phyloP scores from a whole-genome alignment of 2,113 vertebrate genomes.

The Clinocottus analis region DNA sequence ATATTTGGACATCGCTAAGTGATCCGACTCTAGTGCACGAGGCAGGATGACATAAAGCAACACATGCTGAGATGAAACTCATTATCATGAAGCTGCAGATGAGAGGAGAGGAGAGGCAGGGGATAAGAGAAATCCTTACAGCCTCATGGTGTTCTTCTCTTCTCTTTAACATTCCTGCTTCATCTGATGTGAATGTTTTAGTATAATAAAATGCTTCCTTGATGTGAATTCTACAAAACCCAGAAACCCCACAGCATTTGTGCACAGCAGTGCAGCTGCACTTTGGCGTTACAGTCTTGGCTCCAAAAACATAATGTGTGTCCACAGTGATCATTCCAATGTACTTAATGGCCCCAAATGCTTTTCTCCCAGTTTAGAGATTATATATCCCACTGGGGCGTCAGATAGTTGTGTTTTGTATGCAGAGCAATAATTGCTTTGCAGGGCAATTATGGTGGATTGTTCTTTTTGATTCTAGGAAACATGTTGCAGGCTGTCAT shows the following conservation, averaged over 20 bases:
- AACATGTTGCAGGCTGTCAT: slow-evolving; percentile 15
- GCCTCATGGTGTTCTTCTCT: slow-evolving; percentile 46
- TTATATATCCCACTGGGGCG: neutral
- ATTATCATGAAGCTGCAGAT: slow-evolving; percentile 73
- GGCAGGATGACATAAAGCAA: slow-evolving; percentile 45
- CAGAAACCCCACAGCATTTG: slow-evolving; percentile 9
- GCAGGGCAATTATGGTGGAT: slow-evolving; percentile 47
- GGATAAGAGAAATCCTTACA: slow-evolving; percentile 48
- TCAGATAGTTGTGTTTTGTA: slow-evolving; percentile 39
- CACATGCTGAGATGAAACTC: slow-evolving; percentile 57
- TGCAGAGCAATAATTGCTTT: slow-evolving; percentile 52
- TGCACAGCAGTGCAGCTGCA: neutral
- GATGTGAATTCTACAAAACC: slow-evolving; percentile 17
- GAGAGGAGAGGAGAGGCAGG: slow-evolving; percentile 31
- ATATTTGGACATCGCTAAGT: slow-evolving; percentile 57
- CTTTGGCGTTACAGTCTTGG: slow-evolving; percentile 14
- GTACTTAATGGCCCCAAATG: slow-evolving; percentile 7
- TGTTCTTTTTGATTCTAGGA: slow-evolving; percentile 39
- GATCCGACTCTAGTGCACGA: slow-evolving; percentile 40
- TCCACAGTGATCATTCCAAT: slow-evolving; percentile 17
- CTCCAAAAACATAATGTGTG: slow-evolving; percentile 26
- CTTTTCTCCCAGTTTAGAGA: slow-evolving; percentile 30
- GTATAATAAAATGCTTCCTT: slow-evolving; percentile 13
- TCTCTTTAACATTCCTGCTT: slow-evolving; percentile 40
- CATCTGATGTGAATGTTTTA: slow-evolving; percentile 44